Evolutionary conservation across 2,888 invertebrate species (phyloP), one percentile per base, ranked within the genome.

Genomic region (Myopa tessellatipennis): DNA sequence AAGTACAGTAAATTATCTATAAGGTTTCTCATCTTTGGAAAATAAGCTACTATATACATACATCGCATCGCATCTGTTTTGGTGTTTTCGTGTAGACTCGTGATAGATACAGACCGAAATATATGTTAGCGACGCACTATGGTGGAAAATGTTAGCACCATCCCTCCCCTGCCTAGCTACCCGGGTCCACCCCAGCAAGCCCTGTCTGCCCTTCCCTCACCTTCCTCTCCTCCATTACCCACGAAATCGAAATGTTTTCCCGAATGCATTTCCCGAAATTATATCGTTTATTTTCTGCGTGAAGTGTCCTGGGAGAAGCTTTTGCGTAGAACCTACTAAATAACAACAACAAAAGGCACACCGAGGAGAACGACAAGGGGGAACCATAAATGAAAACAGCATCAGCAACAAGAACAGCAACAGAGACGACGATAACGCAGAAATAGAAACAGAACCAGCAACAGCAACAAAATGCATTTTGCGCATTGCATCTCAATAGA

Each of bases 401-500:
- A 50, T 50, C 50, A 50, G 10, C 50, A 8, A 8, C 50, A 50
- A 50, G 50, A 50, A 50, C 50, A 14, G 50, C 26, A 65, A 36
- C 8, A 61, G 26, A 61, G 26, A 61, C 4, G 26, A 26, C 70
- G 14, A 50, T 14, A 50, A n/a, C 38, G 34, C 55, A 70, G 12
- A 4, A 58, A 12, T 18, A 16, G 61, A 70, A 65, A 63, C 18
- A n/a, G 65, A 26, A 74, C 63, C 50, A 7, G 52, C 38, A 58
- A 55, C 72, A 38, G 1, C 74, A 67, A 67, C 74, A 40, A 69
- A 69, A 69, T 69, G 69, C 68, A 75, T 60, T 74, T 52, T 74
- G 77, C 77, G 74, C 77, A 77, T 61, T 74, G 77, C 77, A 77
- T 69, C 71, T 78, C 78, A 78, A 78, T 76, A 45, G 71, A 63